Evolutionary conservation across 2,888 invertebrate species (phyloP).

Genomic region (Branchipolynoe longqiensis): DNA sequence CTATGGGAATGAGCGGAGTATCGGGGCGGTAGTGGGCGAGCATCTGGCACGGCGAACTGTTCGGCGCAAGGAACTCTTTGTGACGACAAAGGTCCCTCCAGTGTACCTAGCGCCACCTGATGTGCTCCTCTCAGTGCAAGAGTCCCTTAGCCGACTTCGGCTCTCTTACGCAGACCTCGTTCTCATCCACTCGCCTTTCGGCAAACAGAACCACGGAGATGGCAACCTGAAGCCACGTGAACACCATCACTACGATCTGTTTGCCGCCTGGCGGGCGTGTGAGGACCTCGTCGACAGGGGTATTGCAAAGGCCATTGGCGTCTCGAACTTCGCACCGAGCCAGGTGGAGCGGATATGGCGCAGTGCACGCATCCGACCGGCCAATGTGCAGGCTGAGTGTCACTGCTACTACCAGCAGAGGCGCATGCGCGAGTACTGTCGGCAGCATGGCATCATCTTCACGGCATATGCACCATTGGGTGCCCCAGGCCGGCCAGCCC

Average conservation of each 20-base stretch:
- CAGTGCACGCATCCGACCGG: conserved; percentile 14
- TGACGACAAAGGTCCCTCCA: conserved; percentile 55
- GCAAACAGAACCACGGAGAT: conserved; percentile 37
- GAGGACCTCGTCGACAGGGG: conserved; percentile 47
- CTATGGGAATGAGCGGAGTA: conserved; percentile 16
- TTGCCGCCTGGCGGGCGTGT: background rate
- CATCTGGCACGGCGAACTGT: background rate
- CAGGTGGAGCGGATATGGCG: conserved; percentile 31
- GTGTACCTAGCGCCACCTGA: conserved; percentile 26
- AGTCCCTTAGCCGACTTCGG: conserved; percentile 20
- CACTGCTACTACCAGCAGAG: conserved; percentile 44
- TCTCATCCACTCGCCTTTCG: conserved; percentile 41
- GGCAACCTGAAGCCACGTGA: conserved; percentile 29
- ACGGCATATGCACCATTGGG: conserved; percentile 50
- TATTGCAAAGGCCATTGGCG: conserved; percentile 11
- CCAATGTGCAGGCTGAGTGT: conserved; percentile 49
- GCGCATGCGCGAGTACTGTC: background rate
- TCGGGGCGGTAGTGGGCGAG: background rate
- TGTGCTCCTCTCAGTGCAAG: background rate
- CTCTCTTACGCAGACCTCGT: conserved; percentile 50
- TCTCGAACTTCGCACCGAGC: conserved; percentile 42
- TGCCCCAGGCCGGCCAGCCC: background rate
- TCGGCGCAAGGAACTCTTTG: conserved; percentile 32
- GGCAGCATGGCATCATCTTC: background rate
- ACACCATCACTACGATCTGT: conserved; percentile 14